Base-by-base conservation (phyloP, 2,113 vertebrate genomes). In the Burhinus bistriatus region DNA sequence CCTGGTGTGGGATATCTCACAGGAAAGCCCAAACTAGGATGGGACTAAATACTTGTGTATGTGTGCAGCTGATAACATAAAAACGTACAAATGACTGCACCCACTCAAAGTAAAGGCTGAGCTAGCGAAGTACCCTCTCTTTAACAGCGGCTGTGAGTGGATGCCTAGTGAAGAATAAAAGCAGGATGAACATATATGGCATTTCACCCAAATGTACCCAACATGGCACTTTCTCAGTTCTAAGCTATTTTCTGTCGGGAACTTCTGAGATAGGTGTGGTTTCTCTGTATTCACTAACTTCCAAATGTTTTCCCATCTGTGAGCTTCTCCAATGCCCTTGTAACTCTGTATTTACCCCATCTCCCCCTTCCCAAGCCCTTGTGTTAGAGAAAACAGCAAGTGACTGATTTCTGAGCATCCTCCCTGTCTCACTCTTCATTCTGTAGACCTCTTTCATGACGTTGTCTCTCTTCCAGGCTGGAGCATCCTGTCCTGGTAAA, bases 131-230 rank as follows among this genome's bases (percentile, higher is more conserved):
- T 23, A 15, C n/a, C 5, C 3, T 59, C 26, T 54, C 78, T 66
- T 27, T 59, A 12, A 7, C 62, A 69, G 76, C 0, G 1, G 26
- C 42, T 3, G 0, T 32, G 52, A 42, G 52, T 36, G 12, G 9
- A 32, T 54, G 36, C 27, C 62, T 58, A 29, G 34, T 17, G 52
- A 91, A 91, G 38, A 78, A 23, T 59, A 64, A 87, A 21, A 84
- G 15, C 15, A 47, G 34, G 34, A 68, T 75, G 36, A 92, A 71
- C n/a, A 51, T 15, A n/a, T 2, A 3, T 17, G 21, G 11, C 42
- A 40, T 69, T 91, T 93, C 29, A 25, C 51, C 13, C 27, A 68
- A 38, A 47, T 72, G 27, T 19, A 55, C 4, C 9, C 32, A 23
- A 84, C 84, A 75, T 0, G 6, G 10, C 30, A 34, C 2, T 91